phyloP scores from a whole-genome alignment of 1,140 invertebrate species.

The Pomacea maculata region DNA sequence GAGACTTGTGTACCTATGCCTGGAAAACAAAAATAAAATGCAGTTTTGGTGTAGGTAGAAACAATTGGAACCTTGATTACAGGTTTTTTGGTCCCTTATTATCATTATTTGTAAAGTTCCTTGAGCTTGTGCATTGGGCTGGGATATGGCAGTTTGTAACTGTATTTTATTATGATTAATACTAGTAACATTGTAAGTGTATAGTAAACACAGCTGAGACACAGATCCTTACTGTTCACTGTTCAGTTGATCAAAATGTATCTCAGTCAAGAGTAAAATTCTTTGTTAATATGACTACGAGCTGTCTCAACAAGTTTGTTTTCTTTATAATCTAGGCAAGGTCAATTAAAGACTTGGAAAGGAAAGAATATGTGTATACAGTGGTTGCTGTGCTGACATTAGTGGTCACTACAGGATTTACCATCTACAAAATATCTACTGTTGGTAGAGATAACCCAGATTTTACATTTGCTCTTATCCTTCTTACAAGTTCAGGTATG shows the following conservation, averaged over 20 bases:
- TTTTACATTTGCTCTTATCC: constrained; percentile 51
- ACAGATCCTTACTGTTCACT: too few species aligned
- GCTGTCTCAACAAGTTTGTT: neutral
- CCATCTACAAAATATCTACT: constrained; percentile 40
- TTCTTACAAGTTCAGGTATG: constrained; percentile 50
- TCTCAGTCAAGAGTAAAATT: neutral
- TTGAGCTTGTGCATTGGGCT: too few species aligned
- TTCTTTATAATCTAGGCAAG: constrained; percentile 30
- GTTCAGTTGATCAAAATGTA: neutral
- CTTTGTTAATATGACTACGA: neutral
- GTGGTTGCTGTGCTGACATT: constrained; percentile 30
- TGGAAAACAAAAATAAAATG: too few species aligned
- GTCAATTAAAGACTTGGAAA: constrained; percentile 34
- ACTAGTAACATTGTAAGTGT: too few species aligned
- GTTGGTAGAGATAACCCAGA: constrained; percentile 33
- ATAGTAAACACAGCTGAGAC: neutral
- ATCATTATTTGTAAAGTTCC: too few species aligned
- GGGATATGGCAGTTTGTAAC: too few species aligned
- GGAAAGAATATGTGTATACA: constrained; percentile 44
- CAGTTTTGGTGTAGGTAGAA: too few species aligned
- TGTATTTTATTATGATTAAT: too few species aligned
- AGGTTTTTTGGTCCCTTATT: too few species aligned
- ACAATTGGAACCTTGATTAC: too few species aligned
- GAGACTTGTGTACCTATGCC: too few species aligned
- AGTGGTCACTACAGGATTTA: constrained; percentile 35